Evolutionary conservation across 2,888 invertebrate species (phyloP), one percentile per base, ranked within the genome.

Genomic region (Heliconius ethilla): DNA sequence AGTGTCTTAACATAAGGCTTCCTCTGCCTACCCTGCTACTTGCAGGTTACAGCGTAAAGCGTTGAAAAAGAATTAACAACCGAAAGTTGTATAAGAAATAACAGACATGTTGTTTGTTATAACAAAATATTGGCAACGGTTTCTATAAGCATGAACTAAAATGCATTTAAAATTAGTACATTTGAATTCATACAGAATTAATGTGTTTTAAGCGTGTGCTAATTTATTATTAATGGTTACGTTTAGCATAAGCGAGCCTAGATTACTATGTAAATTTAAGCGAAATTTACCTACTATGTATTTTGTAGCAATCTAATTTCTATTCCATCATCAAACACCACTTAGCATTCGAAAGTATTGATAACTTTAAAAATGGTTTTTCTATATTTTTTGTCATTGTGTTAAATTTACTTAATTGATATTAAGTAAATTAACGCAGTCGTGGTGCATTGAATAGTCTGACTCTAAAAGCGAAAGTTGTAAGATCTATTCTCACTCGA

Each of bases 251-350:
- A 72, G 55, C 55, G 33, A 55, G 55, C 55, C 70, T 72, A 72
- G 29, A 72, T 59, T 72, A 72, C 70, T 72, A 72, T 70, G 70
- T 70, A 51, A 70, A 70, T 70, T 70, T 70, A 70, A 70, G n/a
- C 70, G 22, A 55, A 29, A 33, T 70, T 33, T 4, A 25, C 70
- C 29, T 33, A 33, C 33, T 33, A 70, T 70, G 33, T 55, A 33
- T 72, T n/a, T 55, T 33, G 82, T 82, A 70, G 29, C n/a, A 33
- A 33, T 72, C 15, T 13, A 33, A 81, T 85, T 84, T 85, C 82
- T 82, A 84, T 84, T 83, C 78, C 77, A 81, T 76, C 72, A 72
- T 73, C 51, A n/a, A 80, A 65, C 77, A 67, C 66, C 59, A 72
- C 74, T 77, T 29, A 70, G 62, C 45, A 65, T 74, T 66, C 40